These are phyloP conservation scores for Spilarctia lutea DNA, from an alignment of 2,888 invertebrate genomes.

Conservation along the genomic window DNA sequence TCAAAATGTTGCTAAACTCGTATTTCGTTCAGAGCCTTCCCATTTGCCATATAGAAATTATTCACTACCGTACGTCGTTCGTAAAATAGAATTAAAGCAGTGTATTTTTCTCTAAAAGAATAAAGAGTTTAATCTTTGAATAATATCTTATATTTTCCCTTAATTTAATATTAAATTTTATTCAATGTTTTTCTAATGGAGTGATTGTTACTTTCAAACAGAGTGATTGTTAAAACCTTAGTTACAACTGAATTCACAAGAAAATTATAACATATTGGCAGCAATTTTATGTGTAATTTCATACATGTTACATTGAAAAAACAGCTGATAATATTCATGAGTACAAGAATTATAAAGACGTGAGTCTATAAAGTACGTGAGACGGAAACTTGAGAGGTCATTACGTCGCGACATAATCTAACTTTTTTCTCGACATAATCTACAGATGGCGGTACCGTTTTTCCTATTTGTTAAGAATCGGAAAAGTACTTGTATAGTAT, in stretches of 20 bases:
- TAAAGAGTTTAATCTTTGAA: neutral
- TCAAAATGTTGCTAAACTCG: slow-evolving; percentile 12
- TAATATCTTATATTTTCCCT: too few species aligned
- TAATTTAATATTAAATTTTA: too few species aligned
- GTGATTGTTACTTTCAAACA: neutral
- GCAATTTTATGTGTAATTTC: neutral
- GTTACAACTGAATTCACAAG: neutral
- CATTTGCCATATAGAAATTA: slow-evolving; percentile 7
- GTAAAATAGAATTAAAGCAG: neutral
- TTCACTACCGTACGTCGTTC: too few species aligned
- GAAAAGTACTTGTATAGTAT: slow-evolving; percentile 12
- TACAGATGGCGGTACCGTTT: slow-evolving; percentile 7
- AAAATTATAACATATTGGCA: neutral
- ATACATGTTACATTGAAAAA: neutral
- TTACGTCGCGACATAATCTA: slow-evolving; percentile 55
- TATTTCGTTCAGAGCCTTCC: slow-evolving; percentile 5
- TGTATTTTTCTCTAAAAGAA: neutral
- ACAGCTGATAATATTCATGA: slow-evolving; percentile 18
- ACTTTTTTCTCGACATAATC: slow-evolving; percentile 36
- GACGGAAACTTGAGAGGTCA: slow-evolving; percentile 51
- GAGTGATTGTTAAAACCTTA: neutral
- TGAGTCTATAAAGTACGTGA: slow-evolving; percentile 63
- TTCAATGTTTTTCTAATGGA: neutral
- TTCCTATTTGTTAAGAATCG: slow-evolving; percentile 7
- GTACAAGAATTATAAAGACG: slow-evolving; percentile 51